phyloP scores from a whole-genome alignment of 1,140 invertebrate species.

The Cheumatopsyche charites region DNA sequence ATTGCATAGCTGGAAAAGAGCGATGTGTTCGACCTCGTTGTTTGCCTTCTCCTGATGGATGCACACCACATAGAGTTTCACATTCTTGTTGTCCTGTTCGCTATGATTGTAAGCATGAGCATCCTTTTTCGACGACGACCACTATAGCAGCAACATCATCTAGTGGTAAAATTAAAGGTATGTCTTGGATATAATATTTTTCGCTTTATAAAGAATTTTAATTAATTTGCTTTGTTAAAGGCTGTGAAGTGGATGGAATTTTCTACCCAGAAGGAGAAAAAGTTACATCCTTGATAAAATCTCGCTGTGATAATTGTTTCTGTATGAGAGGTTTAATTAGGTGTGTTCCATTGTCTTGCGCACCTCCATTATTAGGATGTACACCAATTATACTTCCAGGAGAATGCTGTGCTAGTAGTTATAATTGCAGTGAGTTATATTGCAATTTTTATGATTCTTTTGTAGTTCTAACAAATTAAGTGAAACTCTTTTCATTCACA shows the following conservation, averaged over 20 bases:
- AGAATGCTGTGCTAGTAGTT: constrained; percentile 84
- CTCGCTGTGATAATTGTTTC: constrained; percentile 79
- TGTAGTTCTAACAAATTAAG: not conserved
- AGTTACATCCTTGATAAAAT: constrained; percentile 67
- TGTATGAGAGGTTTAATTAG: constrained; percentile 75
- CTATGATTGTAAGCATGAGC: constrained; percentile 72
- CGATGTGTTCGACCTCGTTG: constrained; percentile 83
- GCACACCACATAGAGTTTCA: constrained; percentile 69
- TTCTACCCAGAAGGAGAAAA: constrained; percentile 76
- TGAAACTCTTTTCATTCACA: constrained; percentile 21
- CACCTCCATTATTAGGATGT: constrained; percentile 76
- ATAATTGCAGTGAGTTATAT: constrained; percentile 65
- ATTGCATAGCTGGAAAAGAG: constrained; percentile 78
- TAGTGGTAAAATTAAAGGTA: constrained; percentile 36
- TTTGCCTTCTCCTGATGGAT: constrained; percentile 77
- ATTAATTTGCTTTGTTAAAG: constrained; percentile 54
- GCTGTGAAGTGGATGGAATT: constrained; percentile 69
- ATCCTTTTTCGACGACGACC: constrained; percentile 53
- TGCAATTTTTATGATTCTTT: not conserved
- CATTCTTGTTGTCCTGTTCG: constrained; percentile 83
- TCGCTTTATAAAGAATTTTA: constrained; percentile 5
- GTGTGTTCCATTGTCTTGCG: constrained; percentile 78
- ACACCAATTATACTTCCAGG: constrained; percentile 75
- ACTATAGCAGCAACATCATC: constrained; percentile 48
- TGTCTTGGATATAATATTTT: not conserved